Conservation (phyloP, 2,888 invertebrate species). For the Yponomeuta malinellus region DNA sequence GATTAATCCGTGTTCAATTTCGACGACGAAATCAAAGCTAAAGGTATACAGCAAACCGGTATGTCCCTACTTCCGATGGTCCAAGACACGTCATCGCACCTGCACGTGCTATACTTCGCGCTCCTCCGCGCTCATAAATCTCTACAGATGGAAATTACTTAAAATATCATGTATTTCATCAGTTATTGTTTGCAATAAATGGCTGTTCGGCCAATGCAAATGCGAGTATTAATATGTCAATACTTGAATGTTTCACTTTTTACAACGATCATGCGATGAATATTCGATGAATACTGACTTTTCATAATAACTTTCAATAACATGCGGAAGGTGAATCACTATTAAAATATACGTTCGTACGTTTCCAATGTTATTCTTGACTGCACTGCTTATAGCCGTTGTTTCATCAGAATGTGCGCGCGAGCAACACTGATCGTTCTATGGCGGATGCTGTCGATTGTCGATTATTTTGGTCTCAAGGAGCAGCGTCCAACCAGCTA, state of each 20-base stretch:
- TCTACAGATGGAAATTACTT: neutral
- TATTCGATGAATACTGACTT: neutral
- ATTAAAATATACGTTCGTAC: neutral
- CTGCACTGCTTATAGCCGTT: neutral
- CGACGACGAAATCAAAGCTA: neutral
- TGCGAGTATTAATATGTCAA: too few relatives aligned
- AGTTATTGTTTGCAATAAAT: too few relatives aligned
- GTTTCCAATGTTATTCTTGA: neutral
- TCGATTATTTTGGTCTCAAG: constrained; percentile 68
- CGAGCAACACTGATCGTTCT: constrained; percentile 40
- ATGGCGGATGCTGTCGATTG: constrained; percentile 65
- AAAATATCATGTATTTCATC: too few relatives aligned
- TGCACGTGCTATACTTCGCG: neutral
- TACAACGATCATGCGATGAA: too few relatives aligned
- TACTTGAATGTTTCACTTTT: too few relatives aligned
- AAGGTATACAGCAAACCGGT: constrained; percentile 59
- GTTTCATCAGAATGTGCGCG: constrained; percentile 14
- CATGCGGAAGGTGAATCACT: constrained; percentile 3
- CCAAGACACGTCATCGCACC: neutral
- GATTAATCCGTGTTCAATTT: too few relatives aligned
- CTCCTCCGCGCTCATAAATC: neutral
- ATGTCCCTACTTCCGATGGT: constrained; percentile 42
- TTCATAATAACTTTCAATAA: neutral
- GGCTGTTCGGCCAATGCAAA: too few relatives aligned
- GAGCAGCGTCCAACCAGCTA: neutral